Evolutionary conservation across 2,113 vertebrate species (phyloP), one percentile per base, ranked within the genome.

Genomic region (Polypterus bichir): DNA sequence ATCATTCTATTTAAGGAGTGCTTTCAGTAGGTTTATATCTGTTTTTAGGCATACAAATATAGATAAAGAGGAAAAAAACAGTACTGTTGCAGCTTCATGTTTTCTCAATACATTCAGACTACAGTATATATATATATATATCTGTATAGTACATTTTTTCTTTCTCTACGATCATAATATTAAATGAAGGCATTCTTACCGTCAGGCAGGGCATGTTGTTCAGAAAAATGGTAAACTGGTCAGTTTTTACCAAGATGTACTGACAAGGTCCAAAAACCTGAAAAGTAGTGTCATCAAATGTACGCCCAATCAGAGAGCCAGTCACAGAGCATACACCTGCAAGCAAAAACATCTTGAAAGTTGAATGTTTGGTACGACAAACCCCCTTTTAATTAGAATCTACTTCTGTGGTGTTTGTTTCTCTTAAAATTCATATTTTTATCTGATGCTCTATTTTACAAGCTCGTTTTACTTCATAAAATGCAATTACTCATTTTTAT

Each of bases 261-360:
- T 8, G 48, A 49, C 66, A 68, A 7, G 5, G n/a, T 3, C 66
- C 62, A 10, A 54, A 48, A 45, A 44, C 45, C 5, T 63, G 58
- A 48, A 57, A 68, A n/a, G 64, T 47, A 47, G 62, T 10, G n/a
- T 62, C 66, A 52, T 68, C 66, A 60, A 68, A 68, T 4, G 66
- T 68, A 8, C 66, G 66, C 53, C 63, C 56, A 62, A 64, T 68
- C 54, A 64, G 66, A 9, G 51, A 68, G 57, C 57, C 62, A 47
- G 59, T 68, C 5, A 68, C 62, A 5, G 66, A 68, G 52, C 66
- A 68, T 11, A 68, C 8, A 3, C 58, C 66, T 68, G 45, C 49
- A 51, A 9, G 9, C 6, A 6, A 6, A 51, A 51, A 51, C 49
- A 51, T 27, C 27, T 27, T 27, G 27, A 2, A 27, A 51, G 49